These are phyloP conservation scores for Malurus cyaneus DNA, from an alignment of 2,113 vertebrate genomes.

Conservation along the genomic window DNA sequence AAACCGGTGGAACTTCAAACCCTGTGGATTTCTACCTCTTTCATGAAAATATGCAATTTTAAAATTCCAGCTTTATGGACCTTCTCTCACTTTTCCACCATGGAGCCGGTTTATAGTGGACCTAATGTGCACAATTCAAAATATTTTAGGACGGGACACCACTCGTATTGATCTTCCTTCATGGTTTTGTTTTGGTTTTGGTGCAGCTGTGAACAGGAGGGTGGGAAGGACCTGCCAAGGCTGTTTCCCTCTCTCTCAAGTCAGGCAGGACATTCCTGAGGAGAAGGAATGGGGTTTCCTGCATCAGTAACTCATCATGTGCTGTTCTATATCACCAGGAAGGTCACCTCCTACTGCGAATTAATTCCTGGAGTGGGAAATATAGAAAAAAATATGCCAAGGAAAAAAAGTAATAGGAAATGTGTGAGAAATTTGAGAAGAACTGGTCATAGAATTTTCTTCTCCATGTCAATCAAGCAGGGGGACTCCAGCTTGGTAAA, in stretches of 20 bases:
- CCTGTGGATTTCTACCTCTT: background rate
- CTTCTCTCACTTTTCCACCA: background rate
- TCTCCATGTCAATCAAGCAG: background rate
- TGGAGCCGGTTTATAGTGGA: background rate
- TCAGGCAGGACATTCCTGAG: no score
- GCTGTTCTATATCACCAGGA: background rate
- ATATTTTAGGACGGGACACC: background rate
- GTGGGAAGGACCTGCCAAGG: background rate
- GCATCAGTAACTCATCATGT: background rate
- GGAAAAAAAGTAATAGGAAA: background rate
- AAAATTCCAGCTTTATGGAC: background rate
- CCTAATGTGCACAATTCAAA: background rate
- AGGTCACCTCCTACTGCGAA: rapidly evolving
- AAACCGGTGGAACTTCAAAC: background rate
- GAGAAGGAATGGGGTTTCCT: background rate
- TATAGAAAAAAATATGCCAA: no score
- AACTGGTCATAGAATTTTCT: background rate
- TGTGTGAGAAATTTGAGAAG: no score
- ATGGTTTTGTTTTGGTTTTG: background rate
- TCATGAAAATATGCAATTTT: background rate
- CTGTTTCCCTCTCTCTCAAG: background rate
- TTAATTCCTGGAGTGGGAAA: background rate
- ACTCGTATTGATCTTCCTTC: background rate
- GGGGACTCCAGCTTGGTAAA: no score
- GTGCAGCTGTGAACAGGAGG: background rate